Evolutionary conservation across 2,797 vertebrate species (phyloP).

Genomic region (Enteromius afrohamiltoni): DNA sequence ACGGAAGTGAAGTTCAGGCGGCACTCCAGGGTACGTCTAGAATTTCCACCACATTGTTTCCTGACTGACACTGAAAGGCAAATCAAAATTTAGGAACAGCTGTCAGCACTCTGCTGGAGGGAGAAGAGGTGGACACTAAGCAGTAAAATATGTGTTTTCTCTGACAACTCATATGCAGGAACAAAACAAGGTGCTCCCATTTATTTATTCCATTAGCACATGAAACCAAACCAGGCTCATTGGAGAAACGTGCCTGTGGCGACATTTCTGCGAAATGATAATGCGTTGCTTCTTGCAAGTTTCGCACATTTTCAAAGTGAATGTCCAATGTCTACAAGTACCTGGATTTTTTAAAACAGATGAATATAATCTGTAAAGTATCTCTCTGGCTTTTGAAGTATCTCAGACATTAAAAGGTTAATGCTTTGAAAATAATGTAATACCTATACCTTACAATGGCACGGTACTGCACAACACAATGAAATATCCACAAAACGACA

Average conservation of each 20-base stretch:
- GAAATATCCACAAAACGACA: too few relatives aligned
- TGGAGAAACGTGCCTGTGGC: not conserved
- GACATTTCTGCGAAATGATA: not conserved
- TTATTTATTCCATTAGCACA: constrained; percentile 20
- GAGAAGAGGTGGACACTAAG: constrained; percentile 17
- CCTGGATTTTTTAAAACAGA: not conserved
- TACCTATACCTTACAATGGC: too few relatives aligned
- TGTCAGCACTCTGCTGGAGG: constrained; percentile 19
- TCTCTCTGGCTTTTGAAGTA: not conserved
- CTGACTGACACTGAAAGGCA: constrained; percentile 40
- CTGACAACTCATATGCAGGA: constrained; percentile 18
- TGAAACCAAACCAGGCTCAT: not conserved
- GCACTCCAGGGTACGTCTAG: constrained; percentile 28
- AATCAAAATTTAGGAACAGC: constrained; percentile 38
- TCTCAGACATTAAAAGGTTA: not conserved
- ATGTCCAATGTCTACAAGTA: not conserved
- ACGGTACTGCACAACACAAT: too few relatives aligned
- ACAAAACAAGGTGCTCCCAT: constrained; percentile 8
- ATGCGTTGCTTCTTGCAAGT: not conserved
- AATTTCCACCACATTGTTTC: constrained; percentile 50
- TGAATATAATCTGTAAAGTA: too few relatives aligned
- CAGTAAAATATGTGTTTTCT: constrained; percentile 29
- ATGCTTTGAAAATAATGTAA: not conserved
- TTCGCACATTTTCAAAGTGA: not conserved
- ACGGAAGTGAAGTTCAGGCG: constrained; percentile 49